These are phyloP conservation scores for Myiothlypis chrysogaster DNA, from an alignment of 2,797 vertebrate species.

Conservation along the genomic window DNA sequence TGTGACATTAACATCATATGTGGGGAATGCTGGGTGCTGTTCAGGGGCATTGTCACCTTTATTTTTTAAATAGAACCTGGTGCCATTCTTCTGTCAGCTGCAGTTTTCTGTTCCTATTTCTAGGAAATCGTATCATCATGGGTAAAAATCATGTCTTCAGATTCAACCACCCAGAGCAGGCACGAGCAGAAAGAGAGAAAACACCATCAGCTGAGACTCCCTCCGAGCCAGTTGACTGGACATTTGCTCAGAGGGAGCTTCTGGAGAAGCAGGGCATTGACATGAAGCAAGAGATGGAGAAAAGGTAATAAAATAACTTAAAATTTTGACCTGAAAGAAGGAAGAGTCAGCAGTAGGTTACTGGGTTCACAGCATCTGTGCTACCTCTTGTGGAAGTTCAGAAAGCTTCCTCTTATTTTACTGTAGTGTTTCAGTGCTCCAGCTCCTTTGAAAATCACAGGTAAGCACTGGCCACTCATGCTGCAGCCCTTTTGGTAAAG, in stretches of 20 bases:
- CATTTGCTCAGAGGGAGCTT: conserved; percentile 95
- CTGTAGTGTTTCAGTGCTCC: neutral
- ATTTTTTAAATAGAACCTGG: neutral
- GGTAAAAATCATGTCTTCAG: conserved; percentile 99
- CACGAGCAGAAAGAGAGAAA: conserved; percentile 95
- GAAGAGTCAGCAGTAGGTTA: neutral
- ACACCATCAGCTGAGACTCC: conserved; percentile 96
- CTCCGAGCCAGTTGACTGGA: conserved; percentile 98
- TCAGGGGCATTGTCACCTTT: neutral
- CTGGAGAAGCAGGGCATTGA: conserved; percentile 98
- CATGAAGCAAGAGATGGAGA: conserved; percentile 99
- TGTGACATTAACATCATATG: fast-evolving
- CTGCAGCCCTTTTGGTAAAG: neutral
- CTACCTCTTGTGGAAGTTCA: neutral
- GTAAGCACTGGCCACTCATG: neutral
- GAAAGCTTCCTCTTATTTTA: neutral
- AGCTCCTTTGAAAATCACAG: neutral
- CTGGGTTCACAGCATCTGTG: neutral
- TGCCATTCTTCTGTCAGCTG: neutral
- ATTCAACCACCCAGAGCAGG: conserved; percentile 98
- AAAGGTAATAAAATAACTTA: conserved; percentile 80
- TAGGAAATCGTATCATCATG: conserved; percentile 99
- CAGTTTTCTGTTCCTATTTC: conserved; percentile 7
- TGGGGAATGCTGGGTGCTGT: neutral
- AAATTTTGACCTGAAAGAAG: neutral